These are phyloP conservation scores for Leguminivora glycinivorella DNA, from an alignment of 1,140 invertebrate genomes.

Conservation along the genomic window DNA sequence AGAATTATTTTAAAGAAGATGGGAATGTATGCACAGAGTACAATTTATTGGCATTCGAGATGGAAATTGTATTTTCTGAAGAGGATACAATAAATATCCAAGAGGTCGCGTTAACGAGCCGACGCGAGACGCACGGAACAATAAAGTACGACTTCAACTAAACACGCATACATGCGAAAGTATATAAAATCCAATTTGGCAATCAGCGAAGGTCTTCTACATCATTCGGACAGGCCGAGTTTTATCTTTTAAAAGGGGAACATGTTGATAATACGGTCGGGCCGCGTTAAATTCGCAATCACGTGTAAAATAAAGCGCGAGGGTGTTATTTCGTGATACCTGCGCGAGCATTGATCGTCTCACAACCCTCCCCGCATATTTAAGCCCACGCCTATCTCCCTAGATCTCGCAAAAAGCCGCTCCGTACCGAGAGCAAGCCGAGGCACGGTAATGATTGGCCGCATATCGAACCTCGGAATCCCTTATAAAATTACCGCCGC, in stretches of 20 bases:
- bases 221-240: slow-evolving; percentile 20
- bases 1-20: slow-evolving; percentile 36
- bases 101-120: slow-evolving; percentile 75
- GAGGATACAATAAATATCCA: slow-evolving; percentile 75
- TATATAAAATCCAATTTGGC: slow-evolving; percentile 43
- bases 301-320: slow-evolving; percentile 44
- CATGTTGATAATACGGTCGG: slow-evolving; percentile 25
- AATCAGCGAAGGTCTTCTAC: slow-evolving; percentile 29
- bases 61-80: slow-evolving; percentile 74
- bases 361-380: slow-evolving; percentile 54
- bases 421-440: slow-evolving; percentile 48
- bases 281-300: slow-evolving; percentile 24
- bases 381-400: slow-evolving; percentile 56
- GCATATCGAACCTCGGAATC: slow-evolving; percentile 70
- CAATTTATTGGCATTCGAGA: slow-evolving; percentile 69
- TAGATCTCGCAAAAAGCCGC: slow-evolving; percentile 60
- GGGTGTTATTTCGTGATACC: slow-evolving; percentile 59
- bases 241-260: slow-evolving; percentile 25
- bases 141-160: slow-evolving; percentile 67
- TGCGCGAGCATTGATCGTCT: slow-evolving; percentile 56
- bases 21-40: slow-evolving; percentile 50
- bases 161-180: slow-evolving; percentile 53
- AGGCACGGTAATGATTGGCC: slow-evolving; percentile 65
- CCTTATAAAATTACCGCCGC: slow-evolving; percentile 72
- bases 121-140: slow-evolving; percentile 62